Conservation (phyloP, 2,888 invertebrate genomes). For the Osedax frankpressi region DNA sequence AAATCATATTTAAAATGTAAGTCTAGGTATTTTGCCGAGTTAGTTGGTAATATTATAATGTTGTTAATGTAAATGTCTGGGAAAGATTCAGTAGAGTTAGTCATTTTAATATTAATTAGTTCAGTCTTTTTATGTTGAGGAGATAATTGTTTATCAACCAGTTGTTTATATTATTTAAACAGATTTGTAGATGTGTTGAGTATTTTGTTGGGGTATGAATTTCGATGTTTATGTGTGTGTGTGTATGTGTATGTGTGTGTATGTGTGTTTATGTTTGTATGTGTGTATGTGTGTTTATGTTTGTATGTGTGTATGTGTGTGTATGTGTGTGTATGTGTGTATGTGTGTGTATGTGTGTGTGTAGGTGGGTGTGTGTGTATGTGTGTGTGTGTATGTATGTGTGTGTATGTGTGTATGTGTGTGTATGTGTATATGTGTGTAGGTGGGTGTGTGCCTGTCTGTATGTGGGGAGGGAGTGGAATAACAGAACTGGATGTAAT, state of each 20-base stretch:
- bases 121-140: not conserved
- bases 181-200: not conserved
- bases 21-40: too few species aligned
- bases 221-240: not conserved
- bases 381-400: not conserved
- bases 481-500: too few species aligned
- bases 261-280: not conserved
- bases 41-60: too few species aligned
- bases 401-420: not conserved
- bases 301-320: not conserved
- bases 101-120: not conserved
- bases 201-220: not conserved
- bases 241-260: not conserved
- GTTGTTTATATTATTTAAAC: not conserved
- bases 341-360: not conserved
- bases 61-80: not conserved
- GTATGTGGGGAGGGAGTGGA: too few species aligned
- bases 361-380: not conserved
- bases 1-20: too few species aligned
- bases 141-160: not conserved
- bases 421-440: not conserved
- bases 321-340: not conserved
- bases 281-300: not conserved
- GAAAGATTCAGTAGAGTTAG: not conserved
- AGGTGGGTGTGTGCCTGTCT: not conserved